Base-by-base conservation (phyloP, 2,888 invertebrate genomes). In the Chrysomela aeneicollis region DNA sequence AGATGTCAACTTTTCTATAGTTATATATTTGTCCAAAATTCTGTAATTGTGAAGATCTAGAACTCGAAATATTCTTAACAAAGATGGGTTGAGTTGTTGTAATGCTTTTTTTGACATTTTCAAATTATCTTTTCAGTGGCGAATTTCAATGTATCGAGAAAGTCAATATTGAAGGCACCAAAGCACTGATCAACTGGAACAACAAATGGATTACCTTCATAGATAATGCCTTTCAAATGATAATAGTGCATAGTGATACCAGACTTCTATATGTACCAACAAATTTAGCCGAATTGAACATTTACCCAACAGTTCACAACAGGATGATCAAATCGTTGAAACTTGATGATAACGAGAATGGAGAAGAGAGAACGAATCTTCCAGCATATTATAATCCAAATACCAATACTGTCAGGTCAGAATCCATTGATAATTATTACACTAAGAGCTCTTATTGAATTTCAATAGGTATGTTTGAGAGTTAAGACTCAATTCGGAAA, bases 181-280 rank as follows among this genome's bases (percentile, higher is more conserved):
- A 50, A 22, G 77, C 67, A 3, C 57, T 63, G 46, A 69, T 78
- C 8, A 54, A 50, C 37, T 78, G 76, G 77, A 62, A 67, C 2
- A 59, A 69, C 3, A 93, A 94, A 82, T 95, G 94, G 94, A 90
- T 94, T 12, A 87, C 93, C 0, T 95, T 93, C 82, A 88, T 95
- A 85, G 95, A 95, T 82, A 91, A 92, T 55, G 90, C 95, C 88
- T 84, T 95, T 12, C 95, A 95, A 82, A 87, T 92, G 74, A 75
- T 75, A 10, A 89, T 94, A 59, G 77, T 93, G 15, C 87, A 88
- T 10, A 84, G 87, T 42, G 88, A 90, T 71, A 87, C 88, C 0
- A 84, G 91, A 2, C 86, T 87, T 0, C 85, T 94, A 1, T 86
- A 89, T 75, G 86, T 94, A 0, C 94, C 94, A 0, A 87, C 86